Percentiles rank a stretch among this genome's conserved stretches.
phyloP scores from a whole-genome alignment of 2,113 vertebrate species.

The Chiloscyllium plagiosum region DNA sequence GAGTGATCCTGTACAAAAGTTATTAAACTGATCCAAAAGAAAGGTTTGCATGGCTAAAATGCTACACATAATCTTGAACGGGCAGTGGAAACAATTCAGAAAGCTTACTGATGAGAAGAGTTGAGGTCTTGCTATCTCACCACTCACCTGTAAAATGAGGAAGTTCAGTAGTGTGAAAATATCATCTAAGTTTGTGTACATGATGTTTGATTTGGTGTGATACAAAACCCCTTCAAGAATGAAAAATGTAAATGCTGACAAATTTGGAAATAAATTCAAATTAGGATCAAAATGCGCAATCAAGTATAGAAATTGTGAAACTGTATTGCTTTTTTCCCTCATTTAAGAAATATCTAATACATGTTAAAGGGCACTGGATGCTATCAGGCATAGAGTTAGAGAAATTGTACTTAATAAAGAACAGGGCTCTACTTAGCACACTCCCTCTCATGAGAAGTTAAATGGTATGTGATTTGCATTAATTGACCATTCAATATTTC shows the following conservation, averaged over 20 bases:
- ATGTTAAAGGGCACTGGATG: neutral
- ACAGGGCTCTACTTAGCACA: neutral
- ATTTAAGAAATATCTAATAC: neutral
- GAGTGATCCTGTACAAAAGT: no score
- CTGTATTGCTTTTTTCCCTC: neutral
- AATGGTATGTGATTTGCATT: neutral
- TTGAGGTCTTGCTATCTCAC: neutral
- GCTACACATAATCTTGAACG: neutral
- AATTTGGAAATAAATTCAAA: no score
- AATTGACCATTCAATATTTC: neutral
- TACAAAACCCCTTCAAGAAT: no score
- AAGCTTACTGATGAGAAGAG: neutral
- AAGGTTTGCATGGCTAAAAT: neutral
- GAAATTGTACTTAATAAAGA: neutral
- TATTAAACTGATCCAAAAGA: neutral
- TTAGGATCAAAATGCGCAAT: no score
- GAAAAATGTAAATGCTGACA: no score
- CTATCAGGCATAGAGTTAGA: neutral
- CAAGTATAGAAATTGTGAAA: neutral
- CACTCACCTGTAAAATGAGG: neutral
- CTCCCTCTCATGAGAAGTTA: neutral
- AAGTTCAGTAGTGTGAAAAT: neutral
- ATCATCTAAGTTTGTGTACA: no score
- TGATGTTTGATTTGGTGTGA: no score
- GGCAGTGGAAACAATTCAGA: neutral